phyloP scores from a whole-genome alignment of 2,113 vertebrate genomes.

The Mustelus asterias region DNA sequence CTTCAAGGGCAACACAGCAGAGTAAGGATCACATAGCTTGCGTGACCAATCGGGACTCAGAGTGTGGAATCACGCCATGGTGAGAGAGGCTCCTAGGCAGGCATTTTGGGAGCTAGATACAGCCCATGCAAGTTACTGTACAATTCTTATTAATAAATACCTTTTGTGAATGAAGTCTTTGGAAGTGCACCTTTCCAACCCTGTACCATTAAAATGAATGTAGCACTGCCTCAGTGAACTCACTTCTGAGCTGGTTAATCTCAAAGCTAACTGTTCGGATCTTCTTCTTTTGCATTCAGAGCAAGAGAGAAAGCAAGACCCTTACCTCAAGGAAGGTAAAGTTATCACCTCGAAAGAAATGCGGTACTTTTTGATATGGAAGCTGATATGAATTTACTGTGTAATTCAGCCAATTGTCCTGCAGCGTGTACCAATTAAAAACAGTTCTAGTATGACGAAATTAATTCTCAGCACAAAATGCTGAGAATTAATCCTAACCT shows the following conservation, averaged over 20 bases:
- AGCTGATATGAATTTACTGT: background rate
- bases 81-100: too few relatives aligned
- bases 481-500: background rate
- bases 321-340: background rate
- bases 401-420: background rate
- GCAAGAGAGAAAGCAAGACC: background rate
- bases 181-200: too few relatives aligned
- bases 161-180: too few relatives aligned
- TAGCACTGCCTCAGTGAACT: background rate
- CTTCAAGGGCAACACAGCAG: too few relatives aligned
- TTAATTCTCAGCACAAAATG: background rate
- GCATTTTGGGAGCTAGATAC: too few relatives aligned
- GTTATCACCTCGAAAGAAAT: background rate
- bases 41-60: too few relatives aligned
- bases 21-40: too few relatives aligned
- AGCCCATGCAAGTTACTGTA: too few relatives aligned
- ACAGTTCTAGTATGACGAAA: background rate
- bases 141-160: too few relatives aligned
- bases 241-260: background rate
- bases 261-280: background rate
- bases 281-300: background rate
- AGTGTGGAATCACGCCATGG: too few relatives aligned
- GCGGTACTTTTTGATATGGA: background rate
- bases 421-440: background rate
- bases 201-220: too few relatives aligned